Evolutionary conservation across 2,113 vertebrate genomes (phyloP), one percentile per base, ranked within the genome.

Genomic region (Megatriorchis doriae): DNA sequence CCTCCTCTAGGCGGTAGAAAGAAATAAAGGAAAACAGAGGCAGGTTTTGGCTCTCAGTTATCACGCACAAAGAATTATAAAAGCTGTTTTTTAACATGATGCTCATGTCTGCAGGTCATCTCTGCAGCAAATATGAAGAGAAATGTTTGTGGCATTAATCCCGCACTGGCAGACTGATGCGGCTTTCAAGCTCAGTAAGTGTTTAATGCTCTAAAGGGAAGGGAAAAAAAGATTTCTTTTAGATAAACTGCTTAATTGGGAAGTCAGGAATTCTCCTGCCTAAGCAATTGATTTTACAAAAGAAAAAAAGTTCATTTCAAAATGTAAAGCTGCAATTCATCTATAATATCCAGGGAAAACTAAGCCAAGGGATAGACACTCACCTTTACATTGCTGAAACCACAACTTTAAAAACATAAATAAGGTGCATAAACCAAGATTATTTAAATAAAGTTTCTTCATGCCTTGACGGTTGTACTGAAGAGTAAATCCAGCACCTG

Each of bases 241-340:
- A 94, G 95, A 96, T 93, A 95, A 96, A 96, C 92, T 88, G 80
- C 68, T 96, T 96, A 94, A 95, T 94, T 95, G 92, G 75, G 77
- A 90, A 93, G 86, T 90, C 90, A 93, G 85, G 80, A 91, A 92
- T 85, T 90, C 85, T 96, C 87, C 87, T 88, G 66, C 82, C 73
- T 87, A 66, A 86, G 83, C 85, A 95, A 89, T 59, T 96, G 90
- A 93, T 93, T 96, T 90, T 87, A 82, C 38, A 63, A 86, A 82
- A 83, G 71, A 52, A 96, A 86, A 91, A 74, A 81, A 52, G n/a
- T 81, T 81, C 82, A 73, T 85, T 90, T 93, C 62, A 88, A 86
- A 90, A 85, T 21, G 36, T 81, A 85, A 92, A 94, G 22, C 48
- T 74, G 53, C 59, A 84, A 72, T 59, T 90, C 55, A 56, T 83